Evolutionary conservation across 1,140 invertebrate species (phyloP).

Genomic region (Araneus ventricosus): DNA sequence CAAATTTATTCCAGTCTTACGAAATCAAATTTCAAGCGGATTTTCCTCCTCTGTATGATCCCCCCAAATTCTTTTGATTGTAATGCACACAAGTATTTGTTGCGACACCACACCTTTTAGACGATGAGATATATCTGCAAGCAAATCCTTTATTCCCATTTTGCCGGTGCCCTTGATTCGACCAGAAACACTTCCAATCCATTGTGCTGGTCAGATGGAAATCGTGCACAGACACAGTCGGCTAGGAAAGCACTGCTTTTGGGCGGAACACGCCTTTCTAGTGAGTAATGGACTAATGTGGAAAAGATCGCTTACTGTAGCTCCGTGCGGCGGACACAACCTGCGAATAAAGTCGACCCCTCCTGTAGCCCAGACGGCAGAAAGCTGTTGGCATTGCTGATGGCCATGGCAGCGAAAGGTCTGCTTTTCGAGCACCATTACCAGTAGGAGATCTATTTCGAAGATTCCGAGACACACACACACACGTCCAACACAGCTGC

Average conservation of each 20-base stretch:
- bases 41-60: not conserved
- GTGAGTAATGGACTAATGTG: conserved; percentile 5
- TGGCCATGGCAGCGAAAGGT: conserved; percentile 37
- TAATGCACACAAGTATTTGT: not conserved
- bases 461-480: conserved; percentile 27
- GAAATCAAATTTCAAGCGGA: not conserved
- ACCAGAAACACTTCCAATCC: conserved; percentile 33
- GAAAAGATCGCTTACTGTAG: conserved; percentile 62
- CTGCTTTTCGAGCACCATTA: not conserved
- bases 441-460: not conserved
- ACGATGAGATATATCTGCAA: conserved; percentile 16
- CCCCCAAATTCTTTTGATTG: not conserved
- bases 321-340: conserved; percentile 59
- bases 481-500: conserved; percentile 59
- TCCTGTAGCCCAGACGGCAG: conserved; percentile 65
- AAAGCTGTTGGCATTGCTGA: conserved; percentile 27
- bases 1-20: not conserved
- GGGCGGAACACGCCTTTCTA: conserved; percentile 28
- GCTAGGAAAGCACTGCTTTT: not conserved
- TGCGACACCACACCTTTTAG: conserved; percentile 11
- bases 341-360: conserved; percentile 66
- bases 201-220: conserved; percentile 35
- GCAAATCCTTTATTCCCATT: conserved; percentile 30
- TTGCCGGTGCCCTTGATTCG: conserved; percentile 38
- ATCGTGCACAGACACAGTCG: not conserved